Base-by-base conservation (phyloP, 2,888 invertebrate genomes). In the Hirtodrosophila confusa region DNA sequence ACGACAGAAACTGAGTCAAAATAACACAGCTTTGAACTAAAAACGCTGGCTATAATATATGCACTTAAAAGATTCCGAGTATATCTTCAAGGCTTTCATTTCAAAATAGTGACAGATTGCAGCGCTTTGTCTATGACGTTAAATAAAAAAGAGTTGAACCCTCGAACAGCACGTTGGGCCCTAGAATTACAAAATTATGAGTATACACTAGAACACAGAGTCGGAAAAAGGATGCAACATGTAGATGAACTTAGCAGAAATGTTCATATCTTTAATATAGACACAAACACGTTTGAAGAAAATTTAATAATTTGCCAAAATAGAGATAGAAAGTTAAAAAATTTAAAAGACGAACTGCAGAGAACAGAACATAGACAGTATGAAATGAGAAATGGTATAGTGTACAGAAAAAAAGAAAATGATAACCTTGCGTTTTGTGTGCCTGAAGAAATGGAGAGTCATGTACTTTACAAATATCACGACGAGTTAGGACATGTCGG, bases 361-460 rank as follows among this genome's bases (percentile, higher is more conserved):
- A 17, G 17, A 17, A 17, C 17, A 17, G 17, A 17, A 17, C 5
- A n/a, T 4, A 11, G n/a, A 5, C n/a, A n/a, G 3, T 37, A 11
- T 11, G 36, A 11, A n/a, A 53, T 61, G 47, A 33, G 43, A 24
- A 48, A 54, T 33, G 48, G 41, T 4, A 17, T 61, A 24, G 33
- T 61, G 4, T 61, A 47, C 27, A 47, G 41, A 17, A 63, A 55
- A 43, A 41, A 17, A 17, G 17, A 17, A 17, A 17, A 17, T 17
- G 17, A 17, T 17, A 17, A 17, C 17, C 17, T 17, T 17, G 17
- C 17, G 11, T 69, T 74, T 56, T 73, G 58, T 50, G 64, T 69
- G 3, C 63, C 69, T 3, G 5, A 54, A 17, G 35, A 39, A 3
- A 53, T 70, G 58, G 70, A 70, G 48, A 23, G n/a, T 10, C 49